Base-by-base conservation (phyloP, 2,888 invertebrate species). In the Volucella zonaria region DNA sequence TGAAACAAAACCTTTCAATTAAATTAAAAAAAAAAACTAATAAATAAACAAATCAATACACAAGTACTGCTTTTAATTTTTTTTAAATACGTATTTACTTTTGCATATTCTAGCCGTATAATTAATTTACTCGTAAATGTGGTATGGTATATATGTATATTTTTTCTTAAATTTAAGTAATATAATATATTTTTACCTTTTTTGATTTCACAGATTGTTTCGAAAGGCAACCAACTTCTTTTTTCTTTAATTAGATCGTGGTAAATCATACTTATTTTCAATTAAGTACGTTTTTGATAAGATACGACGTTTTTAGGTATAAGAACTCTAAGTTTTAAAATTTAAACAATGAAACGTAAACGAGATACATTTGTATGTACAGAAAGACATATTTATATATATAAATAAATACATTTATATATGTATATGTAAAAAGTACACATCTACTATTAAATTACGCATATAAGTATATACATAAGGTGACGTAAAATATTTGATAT, bases 1-100 rank as follows among this genome's bases (percentile, higher is more conserved):
- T 90, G 90, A 90, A 90, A 90, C 88, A 90, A 87, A 89, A 90
- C 90, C 90, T 90, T 87, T 87, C 54, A 70, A 77, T 85, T 76
- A 58, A 58, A 43, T 62, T 61, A 66, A 66, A 18, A 10, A 58
- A 52, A 64, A 45, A 38, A 12, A 66, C 15, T 42, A 51, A 45
- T 52, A 8, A 43, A 31, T 31, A 31, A 31, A 31, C 6, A 31
- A 56, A 59, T n/a, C 23, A 58, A 59, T 40, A 49, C 14, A 61
- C 31, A 31, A 31, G 31, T 31, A 6, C 14, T 45, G 43, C 47
- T 74, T 15, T 42, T 66, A 10, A 3, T 66, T 54, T 2, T 54
- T 66, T 45, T 18, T 45, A 58, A 52, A 31, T 47, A 59, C 40
- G 61, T 45, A 61, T 54, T 11, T 62, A 42, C 61, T 47, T 56